phyloP scores from a whole-genome alignment of 2,113 vertebrate species.

The Rana temporaria region DNA sequence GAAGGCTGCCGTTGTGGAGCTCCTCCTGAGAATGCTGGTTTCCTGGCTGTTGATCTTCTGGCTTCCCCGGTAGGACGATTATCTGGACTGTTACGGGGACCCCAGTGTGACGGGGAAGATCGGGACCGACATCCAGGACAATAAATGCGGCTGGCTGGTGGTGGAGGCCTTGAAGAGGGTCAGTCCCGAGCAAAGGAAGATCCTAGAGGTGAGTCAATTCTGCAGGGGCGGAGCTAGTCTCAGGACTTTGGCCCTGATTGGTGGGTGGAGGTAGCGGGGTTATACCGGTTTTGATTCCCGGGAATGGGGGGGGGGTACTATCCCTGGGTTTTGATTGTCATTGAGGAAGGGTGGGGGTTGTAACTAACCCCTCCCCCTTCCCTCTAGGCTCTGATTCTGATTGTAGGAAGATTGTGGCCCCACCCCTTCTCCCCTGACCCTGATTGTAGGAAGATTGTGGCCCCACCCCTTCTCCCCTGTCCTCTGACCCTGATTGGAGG shows the following conservation, averaged over 20 bases:
- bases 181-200: constrained; percentile 75
- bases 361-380: too few relatives aligned
- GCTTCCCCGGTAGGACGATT: constrained; percentile 82
- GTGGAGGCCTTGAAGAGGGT: constrained; percentile 83
- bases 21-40: too few relatives aligned
- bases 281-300: too few relatives aligned
- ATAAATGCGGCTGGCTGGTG: constrained; percentile 98
- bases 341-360: too few relatives aligned
- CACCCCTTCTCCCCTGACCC: background rate
- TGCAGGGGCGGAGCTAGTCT: background rate
- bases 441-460: too few relatives aligned
- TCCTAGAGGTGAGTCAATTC: constrained; percentile 82
- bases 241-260: background rate
- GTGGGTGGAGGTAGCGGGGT: background rate
- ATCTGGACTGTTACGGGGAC: constrained; percentile 91
- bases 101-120: constrained; percentile 89
- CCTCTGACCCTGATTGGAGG: too few relatives aligned
- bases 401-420: too few relatives aligned
- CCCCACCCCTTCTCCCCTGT: too few relatives aligned
- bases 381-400: too few relatives aligned
- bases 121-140: constrained; percentile 96
- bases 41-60: background rate
- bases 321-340: too few relatives aligned
- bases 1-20: too few relatives aligned
- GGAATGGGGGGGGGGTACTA: too few relatives aligned